Evolutionary conservation across 2,888 invertebrate genomes (phyloP).

Genomic region (Cheiracanthium punctorium): DNA sequence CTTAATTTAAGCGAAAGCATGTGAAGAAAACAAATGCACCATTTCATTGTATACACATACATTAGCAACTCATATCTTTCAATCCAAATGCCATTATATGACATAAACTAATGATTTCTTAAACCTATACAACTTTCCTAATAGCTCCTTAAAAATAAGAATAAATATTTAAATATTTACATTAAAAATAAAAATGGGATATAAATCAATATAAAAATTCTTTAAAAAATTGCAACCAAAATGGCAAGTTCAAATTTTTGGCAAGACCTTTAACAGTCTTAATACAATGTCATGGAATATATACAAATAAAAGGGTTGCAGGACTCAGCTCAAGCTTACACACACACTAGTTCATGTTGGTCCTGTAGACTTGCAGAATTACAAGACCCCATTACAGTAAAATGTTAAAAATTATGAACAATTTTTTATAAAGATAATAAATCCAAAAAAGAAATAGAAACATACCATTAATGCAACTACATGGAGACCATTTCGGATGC

Average conservation of each 20-base stretch:
- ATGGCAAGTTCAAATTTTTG: constrained; percentile 31
- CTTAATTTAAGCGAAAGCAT: constrained; percentile 29
- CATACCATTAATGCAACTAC: constrained; percentile 32
- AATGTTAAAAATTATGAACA: constrained; percentile 68
- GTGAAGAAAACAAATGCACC: background rate
- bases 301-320: constrained; percentile 60
- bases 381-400: constrained; percentile 57
- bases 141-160: background rate
- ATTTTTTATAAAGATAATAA: constrained; percentile 13
- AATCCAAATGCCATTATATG: background rate
- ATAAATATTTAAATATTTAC: constrained; percentile 32
- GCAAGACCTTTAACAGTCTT: constrained; percentile 46
- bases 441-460: background rate
- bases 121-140: background rate
- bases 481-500: constrained; percentile 42
- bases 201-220: constrained; percentile 28
- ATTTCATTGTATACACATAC: background rate
- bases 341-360: constrained; percentile 28
- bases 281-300: constrained; percentile 60
- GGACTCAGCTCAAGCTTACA: constrained; percentile 59
- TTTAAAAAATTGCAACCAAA: constrained; percentile 41
- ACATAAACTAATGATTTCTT: background rate
- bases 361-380: constrained; percentile 47
- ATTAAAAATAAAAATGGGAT: constrained; percentile 16
- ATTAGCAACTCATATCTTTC: too few species aligned